Conservation (phyloP, 1,140 invertebrate species). For the Centruroides sculpturatus region DNA sequence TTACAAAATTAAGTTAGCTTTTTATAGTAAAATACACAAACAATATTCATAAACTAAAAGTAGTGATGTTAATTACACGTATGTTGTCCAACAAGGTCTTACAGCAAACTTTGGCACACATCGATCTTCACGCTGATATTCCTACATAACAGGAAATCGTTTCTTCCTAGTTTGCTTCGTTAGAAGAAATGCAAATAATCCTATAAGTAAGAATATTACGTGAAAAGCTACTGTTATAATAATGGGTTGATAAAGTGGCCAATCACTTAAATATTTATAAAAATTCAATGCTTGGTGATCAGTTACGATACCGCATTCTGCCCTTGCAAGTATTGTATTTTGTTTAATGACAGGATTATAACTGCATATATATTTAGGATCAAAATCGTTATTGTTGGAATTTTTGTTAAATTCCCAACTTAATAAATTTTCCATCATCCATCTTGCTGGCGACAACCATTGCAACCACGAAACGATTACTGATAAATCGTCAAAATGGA, state of each 20-base stretch:
- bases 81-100: too few relatives aligned
- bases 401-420: constrained; percentile 19
- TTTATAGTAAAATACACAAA: too few relatives aligned
- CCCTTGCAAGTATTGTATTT: constrained; percentile 21
- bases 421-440: constrained; percentile 49
- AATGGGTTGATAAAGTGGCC: constrained; percentile 11
- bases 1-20: too few relatives aligned
- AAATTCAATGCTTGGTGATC: constrained; percentile 19
- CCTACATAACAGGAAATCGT: background rate
- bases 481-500: constrained; percentile 56
- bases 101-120: too few relatives aligned
- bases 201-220: constrained; percentile 2
- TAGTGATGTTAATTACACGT: too few relatives aligned
- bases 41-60: too few relatives aligned
- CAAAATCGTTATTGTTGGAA: constrained; percentile 4
- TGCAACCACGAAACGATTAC: constrained; percentile 46
- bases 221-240: constrained; percentile 16
- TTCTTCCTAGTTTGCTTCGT: background rate
- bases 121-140: too few relatives aligned
- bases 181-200: constrained; percentile 6
- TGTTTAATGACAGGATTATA: constrained; percentile 18
- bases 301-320: constrained; percentile 22
- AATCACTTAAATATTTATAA: constrained; percentile 5
- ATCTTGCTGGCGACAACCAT: constrained; percentile 54
- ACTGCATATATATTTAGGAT: constrained; percentile 10